phyloP scores from a whole-genome alignment of 2,797 vertebrate genomes.

The Taenioides sp. region DNA sequence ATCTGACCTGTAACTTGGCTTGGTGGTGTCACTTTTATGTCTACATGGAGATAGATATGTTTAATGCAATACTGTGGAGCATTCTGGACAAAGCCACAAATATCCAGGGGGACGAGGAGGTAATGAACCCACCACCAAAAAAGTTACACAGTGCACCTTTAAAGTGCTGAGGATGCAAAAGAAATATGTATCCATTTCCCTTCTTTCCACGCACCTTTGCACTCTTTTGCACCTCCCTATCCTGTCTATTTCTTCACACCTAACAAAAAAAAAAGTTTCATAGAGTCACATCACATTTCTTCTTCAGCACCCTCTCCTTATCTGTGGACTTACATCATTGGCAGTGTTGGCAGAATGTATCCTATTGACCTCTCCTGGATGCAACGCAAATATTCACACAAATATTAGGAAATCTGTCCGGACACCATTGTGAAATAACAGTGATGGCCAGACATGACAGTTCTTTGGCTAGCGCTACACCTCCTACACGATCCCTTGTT shows the following conservation, averaged over 20 bases:
- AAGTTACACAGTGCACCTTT: too few species aligned
- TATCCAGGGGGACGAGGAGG: too few species aligned
- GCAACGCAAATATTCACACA: constrained; percentile 50
- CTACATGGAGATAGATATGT: too few species aligned
- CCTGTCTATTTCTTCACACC: constrained; percentile 36
- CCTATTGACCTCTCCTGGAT: constrained; percentile 57
- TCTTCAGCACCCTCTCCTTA: constrained; percentile 28
- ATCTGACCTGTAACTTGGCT: too few species aligned
- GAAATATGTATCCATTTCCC: constrained; percentile 36
- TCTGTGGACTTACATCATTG: constrained; percentile 41
- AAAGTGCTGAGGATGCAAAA: constrained; percentile 8
- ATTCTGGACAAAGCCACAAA: too few species aligned
- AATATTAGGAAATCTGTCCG: constrained; percentile 50
- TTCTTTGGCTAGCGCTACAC: constrained; percentile 48
- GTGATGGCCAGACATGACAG: constrained; percentile 65
- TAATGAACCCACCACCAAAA: too few species aligned
- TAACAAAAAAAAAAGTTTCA: constrained; percentile 11
- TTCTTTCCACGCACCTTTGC: constrained; percentile 47
- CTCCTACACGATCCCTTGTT: constrained; percentile 47
- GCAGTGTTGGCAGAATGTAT: constrained; percentile 49
- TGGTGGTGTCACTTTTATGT: too few species aligned
- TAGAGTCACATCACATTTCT: constrained; percentile 33
- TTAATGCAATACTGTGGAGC: too few species aligned
- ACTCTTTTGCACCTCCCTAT: constrained; percentile 19
- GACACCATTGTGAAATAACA: constrained; percentile 57